Percentiles rank a stretch among this genome's conserved stretches.
Evolutionary conservation across 2,113 vertebrate species (phyloP).

Genomic region (human (Homo sapiens)): GRCh38 chr4:57674501-57675000

Average conservation of each 20-base stretch:
- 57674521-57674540: neutral
- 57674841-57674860: neutral
- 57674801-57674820: neutral
- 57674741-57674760: neutral
- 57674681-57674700: neutral
- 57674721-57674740: neutral
- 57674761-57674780: neutral
- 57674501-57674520: neutral
- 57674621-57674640: neutral
- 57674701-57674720: neutral
- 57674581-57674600: neutral
- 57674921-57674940: neutral
- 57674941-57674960: neutral
- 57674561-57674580: neutral
- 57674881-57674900: neutral
- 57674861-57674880: neutral
- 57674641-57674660: neutral
- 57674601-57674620: neutral
- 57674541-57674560: neutral
- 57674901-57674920: neutral
- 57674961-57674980: neutral
- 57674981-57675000: neutral
- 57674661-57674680: neutral
- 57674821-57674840: neutral
- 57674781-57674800: neutral